Evolutionary conservation across 2,888 invertebrate species (phyloP).

Genomic region (Hipparchia semele): DNA sequence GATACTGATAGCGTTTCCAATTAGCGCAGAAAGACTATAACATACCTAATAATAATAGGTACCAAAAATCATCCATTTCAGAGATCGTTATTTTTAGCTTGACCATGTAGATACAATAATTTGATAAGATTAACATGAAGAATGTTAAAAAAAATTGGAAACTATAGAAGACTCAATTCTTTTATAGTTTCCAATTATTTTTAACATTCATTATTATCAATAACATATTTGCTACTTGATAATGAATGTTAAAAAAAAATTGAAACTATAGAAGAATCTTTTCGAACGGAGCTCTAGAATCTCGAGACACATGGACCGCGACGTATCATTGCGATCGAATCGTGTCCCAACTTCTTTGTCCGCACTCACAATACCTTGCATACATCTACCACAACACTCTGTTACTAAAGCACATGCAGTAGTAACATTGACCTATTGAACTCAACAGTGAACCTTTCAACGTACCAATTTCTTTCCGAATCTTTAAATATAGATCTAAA

Average conservation of each 20-base stretch:
- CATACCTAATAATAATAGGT: no score
- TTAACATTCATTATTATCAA: no score
- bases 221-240: no score
- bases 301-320: neutral
- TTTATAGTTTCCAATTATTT: no score
- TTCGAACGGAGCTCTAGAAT: neutral
- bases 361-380: slow-evolving; percentile 66
- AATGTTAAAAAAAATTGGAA: neutral
- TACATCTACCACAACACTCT: slow-evolving; percentile 78
- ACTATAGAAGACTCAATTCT: no score
- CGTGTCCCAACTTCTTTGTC: slow-evolving; percentile 70
- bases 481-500: neutral
- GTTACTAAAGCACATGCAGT: slow-evolving; percentile 67
- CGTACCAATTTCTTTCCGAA: neutral
- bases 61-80: no score
- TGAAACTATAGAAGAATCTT: neutral
- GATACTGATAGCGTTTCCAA: no score
- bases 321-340: slow-evolving; percentile 64
- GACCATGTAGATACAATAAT: no score
- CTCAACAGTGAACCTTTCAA: slow-evolving; percentile 76
- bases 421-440: slow-evolving; percentile 80
- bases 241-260: neutral
- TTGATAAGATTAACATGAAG: no score
- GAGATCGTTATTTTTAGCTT: no score
- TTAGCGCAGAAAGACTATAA: no score